Percentiles rank a stretch among this genome's conserved stretches.
Conservation (phyloP, 2,113 vertebrate species). For the Heloderma charlesbogerti region DNA sequence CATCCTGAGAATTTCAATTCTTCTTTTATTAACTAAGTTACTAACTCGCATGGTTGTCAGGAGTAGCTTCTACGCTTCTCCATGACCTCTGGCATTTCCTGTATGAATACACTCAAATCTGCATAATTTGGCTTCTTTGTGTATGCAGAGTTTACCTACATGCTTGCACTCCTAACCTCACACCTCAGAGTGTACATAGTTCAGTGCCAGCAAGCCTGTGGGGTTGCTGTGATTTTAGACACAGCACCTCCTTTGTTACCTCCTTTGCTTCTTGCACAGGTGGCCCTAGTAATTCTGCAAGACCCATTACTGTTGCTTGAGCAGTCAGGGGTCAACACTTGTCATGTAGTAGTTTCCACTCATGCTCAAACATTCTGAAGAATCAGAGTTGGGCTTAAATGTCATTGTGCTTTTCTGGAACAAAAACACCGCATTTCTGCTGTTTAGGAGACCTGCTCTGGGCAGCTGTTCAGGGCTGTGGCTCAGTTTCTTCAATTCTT, state of each 20-base stretch:
- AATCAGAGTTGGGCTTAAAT: not conserved
- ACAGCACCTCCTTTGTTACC: fast-evolving
- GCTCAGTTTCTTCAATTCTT: slow-evolving; percentile 47
- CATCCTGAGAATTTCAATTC: not conserved
- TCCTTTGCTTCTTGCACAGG: not conserved
- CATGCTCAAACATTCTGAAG: not conserved
- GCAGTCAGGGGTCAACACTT: not conserved
- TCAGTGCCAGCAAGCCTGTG: fast-evolving
- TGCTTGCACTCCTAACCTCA: not conserved
- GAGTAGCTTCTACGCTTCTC: not conserved
- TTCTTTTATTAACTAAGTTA: not conserved
- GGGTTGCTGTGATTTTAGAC: fast-evolving
- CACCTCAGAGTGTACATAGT: not conserved
- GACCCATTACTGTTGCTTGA: fast-evolving
- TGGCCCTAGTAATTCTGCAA: not conserved
- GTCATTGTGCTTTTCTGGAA: not conserved
- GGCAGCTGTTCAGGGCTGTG: slow-evolving; percentile 1
- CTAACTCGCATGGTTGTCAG: not conserved
- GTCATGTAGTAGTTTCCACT: fast-evolving
- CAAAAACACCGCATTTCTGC: not conserved
- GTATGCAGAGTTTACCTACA: not conserved
- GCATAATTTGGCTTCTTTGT: not conserved
- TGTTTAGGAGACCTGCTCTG: slow-evolving; percentile 8
- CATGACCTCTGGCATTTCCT: not conserved
- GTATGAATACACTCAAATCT: not conserved